Base-by-base conservation (phyloP, 2,888 invertebrate genomes). In the Macropis europaea region DNA sequence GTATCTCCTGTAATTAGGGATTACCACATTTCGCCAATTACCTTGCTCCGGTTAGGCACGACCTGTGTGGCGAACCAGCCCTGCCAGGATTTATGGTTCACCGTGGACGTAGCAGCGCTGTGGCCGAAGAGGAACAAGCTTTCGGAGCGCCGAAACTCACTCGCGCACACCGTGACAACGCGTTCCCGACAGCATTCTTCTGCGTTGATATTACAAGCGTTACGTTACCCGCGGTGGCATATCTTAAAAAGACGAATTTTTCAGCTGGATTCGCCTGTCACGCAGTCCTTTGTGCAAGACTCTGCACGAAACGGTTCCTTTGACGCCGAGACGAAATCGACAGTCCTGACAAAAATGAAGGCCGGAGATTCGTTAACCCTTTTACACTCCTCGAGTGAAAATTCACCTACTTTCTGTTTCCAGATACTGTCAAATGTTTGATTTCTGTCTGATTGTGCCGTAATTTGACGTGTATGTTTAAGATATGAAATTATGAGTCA, bases 1-100 rank as follows among this genome's bases (percentile, higher is more conserved):
- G 62, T 64, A 76, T 68, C 73, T 60, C 45, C 30, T 45, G 68
- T 80, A 80, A 80, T 81, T 80, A 80, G 71, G 68, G 69, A 82
- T 83, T 81, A 78, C 83, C 75, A 71, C 81, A 80, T 82, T 82
- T 77, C 72, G 77, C 83, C 83, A 81, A 83, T 82, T 83, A 83
- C 56, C 62, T 56, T 60, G 30, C 53, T 64, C 56, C 72, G 71
- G 77, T 73, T 77, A 77, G 78, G 66, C 76, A 71, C 82, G 74
- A 82, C 77, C 75, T 83, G 83, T 83, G 80, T 81, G 82, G 84
- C 80, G 64, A 76, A 73, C 62, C 71, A 38, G 70, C 42, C 26
- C 50, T 52, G 36, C 26, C 34, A 68, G 69, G 70, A 79, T 79
- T 79, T 81, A 77, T 79, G 66, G 73, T 63, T 45, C 62, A 40